phyloP scores from a whole-genome alignment of 2,888 invertebrate genomes.

The Entomobrya multifasciata region DNA sequence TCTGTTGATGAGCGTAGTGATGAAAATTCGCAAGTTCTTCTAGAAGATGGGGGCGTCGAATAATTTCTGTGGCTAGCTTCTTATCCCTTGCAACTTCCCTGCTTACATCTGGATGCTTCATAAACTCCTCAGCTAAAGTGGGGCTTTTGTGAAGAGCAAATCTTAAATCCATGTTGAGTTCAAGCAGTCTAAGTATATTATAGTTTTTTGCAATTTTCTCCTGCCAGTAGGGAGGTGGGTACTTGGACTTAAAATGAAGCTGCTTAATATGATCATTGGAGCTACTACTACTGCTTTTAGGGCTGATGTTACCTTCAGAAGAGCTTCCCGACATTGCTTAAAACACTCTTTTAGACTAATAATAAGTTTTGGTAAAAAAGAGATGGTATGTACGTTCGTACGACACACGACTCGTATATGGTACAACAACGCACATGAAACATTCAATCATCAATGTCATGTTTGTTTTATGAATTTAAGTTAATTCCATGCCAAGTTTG shows the following conservation, averaged over 20 bases:
- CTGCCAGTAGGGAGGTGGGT: conserved; percentile 58
- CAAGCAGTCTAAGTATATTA: conserved; percentile 24
- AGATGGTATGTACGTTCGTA: too few species aligned
- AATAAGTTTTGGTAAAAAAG: too few species aligned
- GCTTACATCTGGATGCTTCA: conserved; percentile 63
- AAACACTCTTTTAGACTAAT: too few species aligned
- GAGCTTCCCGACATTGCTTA: conserved; percentile 27
- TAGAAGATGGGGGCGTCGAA: conserved; percentile 54
- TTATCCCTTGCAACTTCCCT: conserved; percentile 58
- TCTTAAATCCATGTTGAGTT: conserved; percentile 31
- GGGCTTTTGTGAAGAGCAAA: conserved; percentile 51
- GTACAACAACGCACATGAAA: too few species aligned
- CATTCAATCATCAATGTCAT: too few species aligned
- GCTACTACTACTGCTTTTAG: conserved; percentile 14
- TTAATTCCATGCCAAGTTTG: conserved; percentile 23
- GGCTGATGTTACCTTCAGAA: conserved; percentile 40
- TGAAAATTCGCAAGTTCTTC: conserved; percentile 61
- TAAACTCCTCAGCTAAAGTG: conserved; percentile 40
- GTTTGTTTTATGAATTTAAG: not conserved
- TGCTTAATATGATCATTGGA: not conserved
- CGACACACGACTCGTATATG: too few species aligned
- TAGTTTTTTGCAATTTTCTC: conserved; percentile 53
- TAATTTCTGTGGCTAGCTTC: conserved; percentile 57
- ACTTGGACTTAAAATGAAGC: not conserved
- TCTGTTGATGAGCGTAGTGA: conserved; percentile 35